A percentile compares a stretch with the other conserved stretches of the same genome.
phyloP scores from a whole-genome alignment of 1,140 invertebrate genomes.

The Hermetia illucens region DNA sequence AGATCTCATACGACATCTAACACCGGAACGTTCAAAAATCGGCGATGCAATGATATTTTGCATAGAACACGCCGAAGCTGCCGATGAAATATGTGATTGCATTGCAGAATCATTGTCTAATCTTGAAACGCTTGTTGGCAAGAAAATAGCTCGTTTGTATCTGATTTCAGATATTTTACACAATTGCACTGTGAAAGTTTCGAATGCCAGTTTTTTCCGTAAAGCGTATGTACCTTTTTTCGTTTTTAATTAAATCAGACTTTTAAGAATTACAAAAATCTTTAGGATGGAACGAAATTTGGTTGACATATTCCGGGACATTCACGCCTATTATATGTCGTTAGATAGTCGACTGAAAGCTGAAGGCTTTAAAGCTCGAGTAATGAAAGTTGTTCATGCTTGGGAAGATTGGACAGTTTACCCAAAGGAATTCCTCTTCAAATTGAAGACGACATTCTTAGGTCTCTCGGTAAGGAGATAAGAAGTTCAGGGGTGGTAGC shows the following conservation, averaged over 20 bases:
- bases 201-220: conserved; percentile 93
- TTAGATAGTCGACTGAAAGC: conserved; percentile 84
- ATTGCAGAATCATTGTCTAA: conserved; percentile 74
- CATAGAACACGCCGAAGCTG: conserved; percentile 94
- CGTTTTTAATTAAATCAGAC: not conserved
- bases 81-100: conserved; percentile 89
- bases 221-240: conserved; percentile 50
- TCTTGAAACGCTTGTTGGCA: conserved; percentile 62
- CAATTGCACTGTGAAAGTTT: conserved; percentile 91
- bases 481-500: not conserved
- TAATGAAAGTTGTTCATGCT: conserved; percentile 86
- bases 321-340: conserved; percentile 59
- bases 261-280: conserved; percentile 2
- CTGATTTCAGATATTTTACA: conserved; percentile 94
- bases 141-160: conserved; percentile 90
- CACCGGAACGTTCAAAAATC: conserved; percentile 71
- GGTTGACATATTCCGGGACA: conserved; percentile 70
- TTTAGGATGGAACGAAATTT: conserved; percentile 76
- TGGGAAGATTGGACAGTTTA: conserved; percentile 99
- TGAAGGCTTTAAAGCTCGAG: conserved; percentile 90
- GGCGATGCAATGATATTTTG: conserved; percentile 97
- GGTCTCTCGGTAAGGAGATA: conserved; percentile 34
- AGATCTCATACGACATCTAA: conserved; percentile 76
- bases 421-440: conserved; percentile 82
- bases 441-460: conserved; percentile 82